These are phyloP conservation scores for Mythimna lalbum DNA, from an alignment of 2,888 invertebrate species.

Conservation along the genomic window DNA sequence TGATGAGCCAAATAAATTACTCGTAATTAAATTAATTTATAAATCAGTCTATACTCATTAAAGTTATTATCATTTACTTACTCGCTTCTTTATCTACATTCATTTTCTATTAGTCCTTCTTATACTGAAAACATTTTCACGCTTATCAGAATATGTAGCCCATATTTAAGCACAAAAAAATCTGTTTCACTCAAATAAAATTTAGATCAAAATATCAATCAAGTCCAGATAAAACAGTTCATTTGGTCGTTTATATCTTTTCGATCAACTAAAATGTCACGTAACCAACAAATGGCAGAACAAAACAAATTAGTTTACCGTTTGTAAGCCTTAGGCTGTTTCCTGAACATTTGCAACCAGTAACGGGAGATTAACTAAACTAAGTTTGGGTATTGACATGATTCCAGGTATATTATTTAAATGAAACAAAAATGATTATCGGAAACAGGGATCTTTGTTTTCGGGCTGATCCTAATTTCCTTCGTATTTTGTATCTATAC, in stretches of 20 bases:
- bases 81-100: too few species aligned
- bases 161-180: neutral
- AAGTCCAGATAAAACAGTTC: conserved; percentile 6
- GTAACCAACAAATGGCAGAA: conserved; percentile 25
- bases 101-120: too few species aligned
- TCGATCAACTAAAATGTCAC: conserved; percentile 24
- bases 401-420: neutral
- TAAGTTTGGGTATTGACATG: neutral
- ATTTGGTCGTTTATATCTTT: conserved; percentile 16
- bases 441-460: neutral
- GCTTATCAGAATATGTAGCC: too few species aligned
- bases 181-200: neutral
- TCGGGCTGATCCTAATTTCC: too few species aligned
- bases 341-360: conserved; percentile 9
- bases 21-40: too few species aligned
- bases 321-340: conserved; percentile 1
- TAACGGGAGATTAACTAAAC: neutral
- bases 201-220: conserved; percentile 8
- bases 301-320: conserved; percentile 29
- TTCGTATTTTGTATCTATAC: too few species aligned
- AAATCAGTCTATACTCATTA: too few species aligned
- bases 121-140: too few species aligned
- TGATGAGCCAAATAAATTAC: too few species aligned
- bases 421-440: neutral
- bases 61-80: too few species aligned